Conservation (phyloP, 1,140 invertebrate genomes). For the Rhysida immarginata region DNA sequence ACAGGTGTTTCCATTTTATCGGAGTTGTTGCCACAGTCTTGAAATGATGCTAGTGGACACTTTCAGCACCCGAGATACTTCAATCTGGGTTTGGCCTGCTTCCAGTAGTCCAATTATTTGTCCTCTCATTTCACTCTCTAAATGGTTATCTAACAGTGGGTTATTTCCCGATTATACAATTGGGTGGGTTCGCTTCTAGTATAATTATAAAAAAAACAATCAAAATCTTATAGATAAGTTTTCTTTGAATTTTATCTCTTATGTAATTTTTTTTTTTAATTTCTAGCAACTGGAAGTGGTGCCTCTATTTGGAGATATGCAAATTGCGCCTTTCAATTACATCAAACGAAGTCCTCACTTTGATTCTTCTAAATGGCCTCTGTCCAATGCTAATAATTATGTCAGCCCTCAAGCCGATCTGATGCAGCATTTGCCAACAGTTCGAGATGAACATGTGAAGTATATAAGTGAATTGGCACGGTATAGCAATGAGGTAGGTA, state of each 20-base stretch:
- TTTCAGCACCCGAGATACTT: too few relatives aligned
- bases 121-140: too few relatives aligned
- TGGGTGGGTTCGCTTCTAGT: too few relatives aligned
- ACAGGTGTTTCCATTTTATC: too few relatives aligned
- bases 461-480: slow-evolving; percentile 93
- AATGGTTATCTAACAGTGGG: too few relatives aligned
- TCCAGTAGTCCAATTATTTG: too few relatives aligned
- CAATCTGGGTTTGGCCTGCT: too few relatives aligned
- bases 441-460: slow-evolving; percentile 91
- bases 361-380: slow-evolving; percentile 81
- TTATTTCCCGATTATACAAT: too few relatives aligned
- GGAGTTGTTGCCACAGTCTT: too few relatives aligned
- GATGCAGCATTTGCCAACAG: slow-evolving; percentile 85
- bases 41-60: too few relatives aligned
- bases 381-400: slow-evolving; percentile 52
- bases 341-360: slow-evolving; percentile 91
- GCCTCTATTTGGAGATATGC: slow-evolving; percentile 97
- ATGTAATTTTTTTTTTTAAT: not conserved
- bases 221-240: too few relatives aligned
- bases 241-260: not conserved
- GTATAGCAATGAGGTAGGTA: slow-evolving; percentile 76
- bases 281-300: slow-evolving; percentile 82
- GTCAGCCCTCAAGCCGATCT: slow-evolving; percentile 88
- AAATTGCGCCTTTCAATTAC: slow-evolving; percentile 97
- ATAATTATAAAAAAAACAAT: too few relatives aligned